A percentile compares a stretch with the other conserved stretches of the same genome.
These are phyloP conservation scores for Turritopsis rubra DNA, from an alignment of 30 jellyfish, hydroid and myxozoan species.

Conservation along the genomic window DNA sequence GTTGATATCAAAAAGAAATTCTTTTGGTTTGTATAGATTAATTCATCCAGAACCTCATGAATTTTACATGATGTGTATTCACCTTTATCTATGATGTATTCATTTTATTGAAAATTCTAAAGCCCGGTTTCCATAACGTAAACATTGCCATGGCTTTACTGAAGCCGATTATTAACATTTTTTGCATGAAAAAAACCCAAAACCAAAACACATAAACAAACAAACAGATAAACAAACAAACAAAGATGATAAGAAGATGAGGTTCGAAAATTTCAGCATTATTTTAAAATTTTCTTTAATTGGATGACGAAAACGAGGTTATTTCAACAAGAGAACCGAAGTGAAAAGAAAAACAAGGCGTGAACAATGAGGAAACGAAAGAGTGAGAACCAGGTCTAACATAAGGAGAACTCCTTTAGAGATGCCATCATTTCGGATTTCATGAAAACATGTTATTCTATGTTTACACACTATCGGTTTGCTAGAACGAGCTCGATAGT, in stretches of 20 bases:
- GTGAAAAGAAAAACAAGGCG: neutral
- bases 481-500: neutral
- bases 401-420: too few species aligned
- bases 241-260: neutral
- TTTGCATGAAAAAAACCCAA: too few species aligned
- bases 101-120: neutral
- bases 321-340: neutral
- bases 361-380: neutral
- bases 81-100: neutral
- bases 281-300: too few species aligned
- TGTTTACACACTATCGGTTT: neutral
- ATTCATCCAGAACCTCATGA: neutral
- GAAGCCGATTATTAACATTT: too few species aligned
- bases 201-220: neutral
- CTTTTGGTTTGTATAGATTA: neutral
- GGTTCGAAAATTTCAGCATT: too few species aligned
- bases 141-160: too few species aligned
- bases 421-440: neutral
- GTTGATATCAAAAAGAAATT: neutral
- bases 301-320: neutral
- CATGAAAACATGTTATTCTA: neutral
- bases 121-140: neutral
- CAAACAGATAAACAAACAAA: too few species aligned
- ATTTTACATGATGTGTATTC: neutral
- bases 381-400: too few species aligned